Evolutionary conservation across 2,888 invertebrate genomes (phyloP), one percentile per base, ranked within the genome.

Genomic region (Conops quadrifasciatus): DNA sequence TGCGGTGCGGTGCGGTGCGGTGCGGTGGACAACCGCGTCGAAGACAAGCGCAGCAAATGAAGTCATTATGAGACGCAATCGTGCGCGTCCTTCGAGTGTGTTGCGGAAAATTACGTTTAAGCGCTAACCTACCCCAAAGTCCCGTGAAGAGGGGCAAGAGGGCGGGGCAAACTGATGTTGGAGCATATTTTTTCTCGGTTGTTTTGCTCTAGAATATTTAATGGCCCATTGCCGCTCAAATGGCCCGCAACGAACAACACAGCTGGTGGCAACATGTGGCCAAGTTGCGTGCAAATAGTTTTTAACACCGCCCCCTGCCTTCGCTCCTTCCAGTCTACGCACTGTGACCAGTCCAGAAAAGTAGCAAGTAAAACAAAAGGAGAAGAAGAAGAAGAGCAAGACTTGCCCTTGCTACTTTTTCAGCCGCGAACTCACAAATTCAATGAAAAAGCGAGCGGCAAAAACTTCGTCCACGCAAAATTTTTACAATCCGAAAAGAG

Each of bases 11-110:
- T 60, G 66, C 62, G 19, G 28, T 26, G 21, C 11, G 16, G 24
- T 28, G 2, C 26, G 7, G 30, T 4, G 21, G 1, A 21, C 4
- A 24, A 21, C 67, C 16, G 11, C 19, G 28, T 24, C 49, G 45
- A 47, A 15, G 7, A 26, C 24, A 60, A 28, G 47, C n/a, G n/a
- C 68, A 19, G 36, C 67, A 26, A 51, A 62, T 62, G 68, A 51
- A 68, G 68, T 62, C 68, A 68, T 60, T 68, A 36, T 16, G 51
- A 24, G 30, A 26, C 24, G 26, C 68, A 68, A 51, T 68, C 68
- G 51, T 43, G 68, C 62, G 68, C 68, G 62, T 49, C 36, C 36
- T 36, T 36, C 3, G 49, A 16, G 19, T 49, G 49, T 49, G n/a
- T 16, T 49, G 49, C 49, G 19, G 49, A 15, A 49, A 49, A 49